A percentile compares a stretch with the other conserved stretches of the same genome.
Conservation (phyloP, 2,113 vertebrate genomes). For the Bos taurus region ARS-UCD2.0 NC_037331.1:70694501-70695000, state of each 20-base stretch:
- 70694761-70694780: background rate
- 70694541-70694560: background rate
- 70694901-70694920: slow-evolving; percentile 9
- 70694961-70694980: background rate
- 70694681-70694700: background rate
- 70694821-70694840: background rate
- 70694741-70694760: background rate
- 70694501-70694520: background rate
- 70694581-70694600: background rate
- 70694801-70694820: background rate
- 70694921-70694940: background rate
- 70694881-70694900: background rate
- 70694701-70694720: background rate
- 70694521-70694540: background rate
- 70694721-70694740: background rate
- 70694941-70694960: background rate
- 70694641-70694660: background rate
- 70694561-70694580: background rate
- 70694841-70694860: background rate
- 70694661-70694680: background rate
- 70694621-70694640: background rate
- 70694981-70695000: slow-evolving; percentile 18
- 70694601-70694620: background rate
- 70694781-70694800: slow-evolving; percentile 8
- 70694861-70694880: background rate